A percentile compares a stretch with the other conserved stretches of the same genome.
Conservation (phyloP, 2,797 vertebrate species). For the Kryptolebias ocellatus region DNA sequence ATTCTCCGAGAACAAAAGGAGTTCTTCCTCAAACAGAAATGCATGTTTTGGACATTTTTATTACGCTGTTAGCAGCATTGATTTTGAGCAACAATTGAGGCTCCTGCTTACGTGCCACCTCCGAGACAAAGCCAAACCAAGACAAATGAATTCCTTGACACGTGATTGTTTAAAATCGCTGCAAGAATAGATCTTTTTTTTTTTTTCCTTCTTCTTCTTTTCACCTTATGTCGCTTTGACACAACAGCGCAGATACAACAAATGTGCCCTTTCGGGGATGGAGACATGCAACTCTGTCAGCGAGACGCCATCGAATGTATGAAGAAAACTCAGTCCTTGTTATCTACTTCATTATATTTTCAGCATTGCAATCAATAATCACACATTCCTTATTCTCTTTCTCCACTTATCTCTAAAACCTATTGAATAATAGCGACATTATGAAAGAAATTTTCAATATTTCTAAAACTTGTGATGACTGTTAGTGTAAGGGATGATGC, state of each 20-base stretch:
- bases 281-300: slow-evolving; percentile 56
- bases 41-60: slow-evolving; percentile 78
- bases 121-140: slow-evolving; percentile 81
- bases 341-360: slow-evolving; percentile 71
- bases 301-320: slow-evolving; percentile 34
- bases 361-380: slow-evolving; percentile 77
- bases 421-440: slow-evolving; percentile 79
- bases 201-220: slow-evolving; percentile 19
- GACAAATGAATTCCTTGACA: slow-evolving; percentile 80
- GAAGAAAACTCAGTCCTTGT: slow-evolving; percentile 39
- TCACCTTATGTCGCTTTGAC: slow-evolving; percentile 58
- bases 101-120: slow-evolving; percentile 72
- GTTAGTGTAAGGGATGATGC: slow-evolving; percentile 53
- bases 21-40: slow-evolving; percentile 66
- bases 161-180: slow-evolving; percentile 69
- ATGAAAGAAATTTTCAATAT: slow-evolving; percentile 69
- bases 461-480: slow-evolving; percentile 56
- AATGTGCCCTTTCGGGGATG: slow-evolving; percentile 72
- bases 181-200: slow-evolving; percentile 60
- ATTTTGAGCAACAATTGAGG: slow-evolving; percentile 76
- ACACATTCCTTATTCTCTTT: slow-evolving; percentile 40
- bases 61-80: slow-evolving; percentile 76
- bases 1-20: slow-evolving; percentile 70
- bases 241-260: slow-evolving; percentile 74
- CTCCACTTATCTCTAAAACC: slow-evolving; percentile 58